These are phyloP conservation scores for Julus scandinavius DNA, from an alignment of 2,888 invertebrate species.

Conservation along the genomic window DNA sequence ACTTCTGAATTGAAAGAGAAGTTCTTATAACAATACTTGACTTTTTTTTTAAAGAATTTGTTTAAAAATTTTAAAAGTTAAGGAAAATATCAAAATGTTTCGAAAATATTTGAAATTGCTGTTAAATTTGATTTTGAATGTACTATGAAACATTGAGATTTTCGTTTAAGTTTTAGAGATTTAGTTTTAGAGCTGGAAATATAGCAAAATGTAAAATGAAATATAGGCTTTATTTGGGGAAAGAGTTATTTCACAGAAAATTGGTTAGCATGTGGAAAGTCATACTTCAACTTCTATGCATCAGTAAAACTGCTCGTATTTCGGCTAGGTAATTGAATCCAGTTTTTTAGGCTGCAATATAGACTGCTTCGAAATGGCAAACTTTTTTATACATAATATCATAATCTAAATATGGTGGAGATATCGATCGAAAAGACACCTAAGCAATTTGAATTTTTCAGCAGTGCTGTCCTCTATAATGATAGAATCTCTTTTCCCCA, in stretches of 20 bases:
- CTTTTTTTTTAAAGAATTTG: too few species aligned
- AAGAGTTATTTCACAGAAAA: not conserved
- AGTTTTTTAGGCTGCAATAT: not conserved
- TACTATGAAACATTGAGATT: not conserved
- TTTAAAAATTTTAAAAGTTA: too few species aligned
- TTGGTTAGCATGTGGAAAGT: not conserved
- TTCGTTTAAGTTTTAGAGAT: not conserved
- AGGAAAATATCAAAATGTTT: too few species aligned
- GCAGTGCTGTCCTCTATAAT: not conserved
- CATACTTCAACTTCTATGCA: not conserved
- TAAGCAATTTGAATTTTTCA: not conserved
- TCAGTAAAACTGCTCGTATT: not conserved
- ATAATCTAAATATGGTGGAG: not conserved
- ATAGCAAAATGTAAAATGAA: too few species aligned
- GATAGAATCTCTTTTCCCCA: not conserved
- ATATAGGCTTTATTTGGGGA: too few species aligned
- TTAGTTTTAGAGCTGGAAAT: too few species aligned
- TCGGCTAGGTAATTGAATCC: not conserved
- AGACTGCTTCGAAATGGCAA: not conserved
- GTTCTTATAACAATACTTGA: too few species aligned
- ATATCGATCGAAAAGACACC: not conserved
- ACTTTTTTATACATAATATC: not conserved
- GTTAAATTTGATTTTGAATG: too few species aligned
- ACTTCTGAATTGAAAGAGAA: too few species aligned
- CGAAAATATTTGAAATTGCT: too few species aligned